Base-by-base conservation (phyloP, 2,888 invertebrate species). In the Luperina nickerlii region DNA sequence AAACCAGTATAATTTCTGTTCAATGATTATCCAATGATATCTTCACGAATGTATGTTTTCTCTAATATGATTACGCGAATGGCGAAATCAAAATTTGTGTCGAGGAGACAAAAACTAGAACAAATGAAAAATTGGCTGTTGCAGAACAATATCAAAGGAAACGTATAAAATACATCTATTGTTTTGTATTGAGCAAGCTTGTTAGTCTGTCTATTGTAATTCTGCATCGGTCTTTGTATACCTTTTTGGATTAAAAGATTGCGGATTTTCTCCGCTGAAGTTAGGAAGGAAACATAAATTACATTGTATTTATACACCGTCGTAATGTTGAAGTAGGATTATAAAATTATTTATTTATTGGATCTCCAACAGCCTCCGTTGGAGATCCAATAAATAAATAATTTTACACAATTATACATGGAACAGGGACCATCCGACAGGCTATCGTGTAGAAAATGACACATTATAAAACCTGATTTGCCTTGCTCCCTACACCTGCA, bases 151-250 rank as follows among this genome's bases (percentile, higher is more conserved):
- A 83, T 86, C 66, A 73, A 73, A 76, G 76, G 45, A 63, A 80
- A 66, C 38, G 6, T 48, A 76, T 54, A 42, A 79, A 80, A 75
- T 68, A 73, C 45, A 72, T 74, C 79, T 68, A 85, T 85, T 85
- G 85, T 87, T 85, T 75, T 9, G 69, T 62, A 73, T 85, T 85
- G 80, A 70, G 84, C 72, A 85, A 87, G 72, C 32, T n/a, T 65
- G 54, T 74, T 71, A 38, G n/a, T 54, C 45, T 60, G 66, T 20
- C 72, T 74, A 70, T 87, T 87, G 76, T 86, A 48, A 70, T 66
- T 42, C 54, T 76, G 79, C 27, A 67, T 45, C 13, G 38, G 27
- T 51, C 51, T 68, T 73, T 77, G 27, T 60, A 48, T 78, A 27
- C 15, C 27, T 38, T 38, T 27, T 7, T 57, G 27, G 9, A 20